Conservation (phyloP, 2,888 invertebrate genomes). For the Idaea aversata region DNA sequence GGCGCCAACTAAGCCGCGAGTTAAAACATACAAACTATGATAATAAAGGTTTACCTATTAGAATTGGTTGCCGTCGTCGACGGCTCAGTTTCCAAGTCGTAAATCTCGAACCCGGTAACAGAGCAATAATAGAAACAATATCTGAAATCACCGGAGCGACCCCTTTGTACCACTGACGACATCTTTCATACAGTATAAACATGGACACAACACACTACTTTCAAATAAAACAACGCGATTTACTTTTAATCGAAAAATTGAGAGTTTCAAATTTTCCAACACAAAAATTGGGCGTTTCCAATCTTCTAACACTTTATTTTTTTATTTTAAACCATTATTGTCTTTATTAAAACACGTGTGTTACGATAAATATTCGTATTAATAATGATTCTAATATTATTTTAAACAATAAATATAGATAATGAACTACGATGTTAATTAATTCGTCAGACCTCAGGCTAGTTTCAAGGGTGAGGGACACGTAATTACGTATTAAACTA, state of each 20-base stretch:
- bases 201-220: slow-evolving; percentile 46
- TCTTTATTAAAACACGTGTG: slow-evolving; percentile 21
- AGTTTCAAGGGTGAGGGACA: background rate
- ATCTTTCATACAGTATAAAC: slow-evolving; percentile 42
- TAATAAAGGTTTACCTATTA: slow-evolving; percentile 34
- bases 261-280: background rate
- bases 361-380: slow-evolving; percentile 28
- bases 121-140: slow-evolving; percentile 69
- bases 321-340: background rate
- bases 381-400: slow-evolving; percentile 45
- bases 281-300: background rate
- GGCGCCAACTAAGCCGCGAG: too few species aligned
- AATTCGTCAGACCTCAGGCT: background rate
- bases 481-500: background rate
- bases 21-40: too few species aligned
- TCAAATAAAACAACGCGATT: background rate
- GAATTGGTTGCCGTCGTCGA: slow-evolving; percentile 26
- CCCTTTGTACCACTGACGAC: slow-evolving; percentile 52
- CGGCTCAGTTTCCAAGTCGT: slow-evolving; percentile 63
- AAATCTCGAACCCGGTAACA: slow-evolving; percentile 66
- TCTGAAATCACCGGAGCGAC: slow-evolving; percentile 59
- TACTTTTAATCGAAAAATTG: background rate
- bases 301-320: background rate
- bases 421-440: slow-evolving; percentile 38
- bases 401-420: slow-evolving; percentile 36